Percentiles rank a stretch among this genome's conserved stretches.
Evolutionary conservation across 2,113 vertebrate genomes (phyloP).

Genomic region (Hymenochirus boettgeri): DNA sequence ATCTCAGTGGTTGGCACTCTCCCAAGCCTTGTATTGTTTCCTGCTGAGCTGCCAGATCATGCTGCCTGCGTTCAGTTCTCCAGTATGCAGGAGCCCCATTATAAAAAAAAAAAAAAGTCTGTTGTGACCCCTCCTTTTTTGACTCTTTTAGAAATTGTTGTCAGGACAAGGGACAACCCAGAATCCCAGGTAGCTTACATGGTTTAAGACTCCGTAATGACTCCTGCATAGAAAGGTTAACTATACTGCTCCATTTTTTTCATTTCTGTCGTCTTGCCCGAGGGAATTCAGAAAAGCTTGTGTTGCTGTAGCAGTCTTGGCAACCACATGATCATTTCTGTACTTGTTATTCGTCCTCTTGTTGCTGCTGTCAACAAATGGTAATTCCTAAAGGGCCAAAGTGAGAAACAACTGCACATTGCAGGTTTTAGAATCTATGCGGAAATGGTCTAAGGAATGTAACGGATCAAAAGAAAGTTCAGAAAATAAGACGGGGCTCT

Average conservation of each 20-base stretch:
- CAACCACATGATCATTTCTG: slow-evolving; percentile 43
- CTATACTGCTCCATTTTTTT: slow-evolving; percentile 10
- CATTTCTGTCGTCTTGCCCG: slow-evolving; percentile 36
- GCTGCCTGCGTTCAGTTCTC: slow-evolving; percentile 58
- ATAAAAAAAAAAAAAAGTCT: slow-evolving; percentile 63
- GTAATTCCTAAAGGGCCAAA: slow-evolving; percentile 14
- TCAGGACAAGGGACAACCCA: slow-evolving; percentile 59
- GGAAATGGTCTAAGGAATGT: slow-evolving; percentile 41
- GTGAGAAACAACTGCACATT: neutral
- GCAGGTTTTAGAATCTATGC: slow-evolving; percentile 5
- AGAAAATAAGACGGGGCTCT: slow-evolving; percentile 61
- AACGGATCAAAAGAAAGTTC: slow-evolving; percentile 49
- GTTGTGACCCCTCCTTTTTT: slow-evolving; percentile 45
- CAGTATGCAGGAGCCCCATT: slow-evolving; percentile 62
- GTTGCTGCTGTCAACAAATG: slow-evolving; percentile 30
- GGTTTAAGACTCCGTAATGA: slow-evolving; percentile 49
- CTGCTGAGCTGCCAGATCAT: slow-evolving; percentile 54
- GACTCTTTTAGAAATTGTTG: slow-evolving; percentile 54
- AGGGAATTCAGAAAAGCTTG: slow-evolving; percentile 45
- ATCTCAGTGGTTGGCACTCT: slow-evolving; percentile 48
- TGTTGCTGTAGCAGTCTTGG: slow-evolving; percentile 53
- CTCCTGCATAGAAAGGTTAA: slow-evolving; percentile 49
- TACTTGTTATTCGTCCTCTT: slow-evolving; percentile 33
- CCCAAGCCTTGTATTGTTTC: slow-evolving; percentile 55
- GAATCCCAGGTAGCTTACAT: slow-evolving; percentile 32